Percentiles rank a stretch among this genome's conserved stretches.
Conservation (phyloP, 2,797 vertebrate genomes). For the Crax fasciolata region DNA sequence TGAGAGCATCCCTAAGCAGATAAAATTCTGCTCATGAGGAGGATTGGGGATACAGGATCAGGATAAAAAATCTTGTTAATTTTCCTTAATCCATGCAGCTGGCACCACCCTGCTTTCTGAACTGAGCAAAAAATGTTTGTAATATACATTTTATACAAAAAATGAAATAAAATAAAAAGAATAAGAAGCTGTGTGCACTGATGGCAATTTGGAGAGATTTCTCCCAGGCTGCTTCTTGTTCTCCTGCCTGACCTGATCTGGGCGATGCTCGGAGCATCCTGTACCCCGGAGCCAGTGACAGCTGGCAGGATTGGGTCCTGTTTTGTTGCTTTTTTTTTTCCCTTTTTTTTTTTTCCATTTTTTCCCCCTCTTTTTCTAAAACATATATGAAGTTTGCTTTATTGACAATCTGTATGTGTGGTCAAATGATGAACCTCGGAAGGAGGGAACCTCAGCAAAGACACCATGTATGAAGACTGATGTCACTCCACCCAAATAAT, state of each 20-base stretch:
- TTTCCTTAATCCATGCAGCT: background rate
- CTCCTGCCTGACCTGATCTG: background rate
- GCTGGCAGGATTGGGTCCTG: background rate
- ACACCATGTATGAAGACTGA: accelerated
- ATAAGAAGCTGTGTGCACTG: accelerated
- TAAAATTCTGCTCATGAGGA: background rate
- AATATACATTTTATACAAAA: too few species aligned
- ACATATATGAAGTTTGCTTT: background rate
- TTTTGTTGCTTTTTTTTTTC: background rate
- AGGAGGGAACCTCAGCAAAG: background rate
- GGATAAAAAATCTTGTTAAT: background rate
- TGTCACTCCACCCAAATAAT: background rate
- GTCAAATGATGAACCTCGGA: background rate
- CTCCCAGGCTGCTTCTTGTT: background rate
- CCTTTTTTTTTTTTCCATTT: background rate
- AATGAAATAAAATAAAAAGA: too few species aligned
- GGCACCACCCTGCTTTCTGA: accelerated
- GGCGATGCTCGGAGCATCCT: accelerated
- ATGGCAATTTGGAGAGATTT: accelerated
- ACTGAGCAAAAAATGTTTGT: accelerated
- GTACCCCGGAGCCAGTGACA: background rate
- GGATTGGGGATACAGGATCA: background rate
- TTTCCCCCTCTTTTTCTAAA: too few species aligned
- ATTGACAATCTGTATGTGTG: accelerated
- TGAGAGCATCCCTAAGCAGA: background rate